A percentile compares a stretch with the other conserved stretches of the same genome.
These are phyloP conservation scores for Carcina quercana DNA, from an alignment of 2,888 invertebrate genomes.

Conservation along the genomic window DNA sequence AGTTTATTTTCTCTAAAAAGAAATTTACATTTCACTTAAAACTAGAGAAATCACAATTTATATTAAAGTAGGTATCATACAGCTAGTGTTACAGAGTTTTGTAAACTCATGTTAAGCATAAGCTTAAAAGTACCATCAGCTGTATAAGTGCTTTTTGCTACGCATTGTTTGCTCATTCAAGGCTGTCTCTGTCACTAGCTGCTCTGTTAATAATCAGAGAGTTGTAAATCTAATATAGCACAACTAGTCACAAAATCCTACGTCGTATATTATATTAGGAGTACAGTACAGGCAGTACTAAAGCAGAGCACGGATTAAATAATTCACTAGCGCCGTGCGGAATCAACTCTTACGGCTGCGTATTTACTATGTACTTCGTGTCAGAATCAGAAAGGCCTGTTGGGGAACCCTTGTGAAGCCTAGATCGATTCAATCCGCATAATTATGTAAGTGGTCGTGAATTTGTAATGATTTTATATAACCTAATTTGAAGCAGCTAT, in stretches of 20 bases:
- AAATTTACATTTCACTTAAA: not conserved
- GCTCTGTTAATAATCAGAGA: slow-evolving; percentile 57
- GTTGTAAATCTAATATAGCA: slow-evolving; percentile 65
- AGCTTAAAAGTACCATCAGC: not conserved
- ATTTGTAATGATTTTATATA: too few species aligned
- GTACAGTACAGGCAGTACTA: too few species aligned
- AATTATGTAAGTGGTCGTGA: too few species aligned
- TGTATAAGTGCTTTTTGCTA: not conserved
- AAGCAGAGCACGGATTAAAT: slow-evolving; percentile 29
- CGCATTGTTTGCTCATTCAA: not conserved
- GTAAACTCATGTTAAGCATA: not conserved
- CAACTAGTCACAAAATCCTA: slow-evolving; percentile 51
- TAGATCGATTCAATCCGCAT: too few species aligned
- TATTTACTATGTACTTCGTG: too few species aligned
- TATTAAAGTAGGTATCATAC: too few species aligned
- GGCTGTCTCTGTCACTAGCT: slow-evolving; percentile 15
- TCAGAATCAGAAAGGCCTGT: too few species aligned
- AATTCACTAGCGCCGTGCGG: slow-evolving; percentile 5
- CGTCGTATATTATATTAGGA: slow-evolving; percentile 52
- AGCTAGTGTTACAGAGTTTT: too few species aligned
- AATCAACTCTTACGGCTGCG: too few species aligned
- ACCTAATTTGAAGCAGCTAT: too few species aligned
- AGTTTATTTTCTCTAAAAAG: not conserved
- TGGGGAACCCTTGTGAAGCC: too few species aligned
- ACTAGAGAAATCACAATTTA: not conserved